phyloP scores from a whole-genome alignment of 2,113 vertebrate genomes.

The Stegostoma tigrinum region DNA sequence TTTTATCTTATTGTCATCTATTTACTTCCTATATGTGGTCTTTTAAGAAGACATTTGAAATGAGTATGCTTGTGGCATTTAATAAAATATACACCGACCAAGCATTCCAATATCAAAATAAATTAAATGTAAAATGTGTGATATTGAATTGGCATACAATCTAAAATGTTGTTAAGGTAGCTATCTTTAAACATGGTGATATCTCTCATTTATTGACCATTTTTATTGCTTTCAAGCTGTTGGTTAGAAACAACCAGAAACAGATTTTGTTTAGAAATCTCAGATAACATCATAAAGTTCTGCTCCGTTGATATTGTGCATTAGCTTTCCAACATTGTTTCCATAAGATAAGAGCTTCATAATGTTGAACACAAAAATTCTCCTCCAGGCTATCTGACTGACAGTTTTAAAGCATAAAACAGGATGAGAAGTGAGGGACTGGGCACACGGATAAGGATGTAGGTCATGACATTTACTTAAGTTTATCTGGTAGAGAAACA shows the following conservation, averaged over 20 bases:
- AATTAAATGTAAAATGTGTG: neutral
- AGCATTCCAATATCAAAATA: neutral
- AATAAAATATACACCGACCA: neutral
- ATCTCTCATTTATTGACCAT: neutral
- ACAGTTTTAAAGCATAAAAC: neutral
- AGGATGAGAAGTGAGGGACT: neutral
- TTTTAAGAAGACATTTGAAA: neutral
- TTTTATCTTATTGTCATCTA: neutral
- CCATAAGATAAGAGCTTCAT: neutral
- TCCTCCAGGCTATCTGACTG: neutral
- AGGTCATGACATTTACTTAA: neutral
- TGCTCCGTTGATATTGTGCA: neutral
- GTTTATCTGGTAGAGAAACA: neutral
- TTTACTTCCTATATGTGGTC: neutral
- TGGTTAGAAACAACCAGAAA: neutral
- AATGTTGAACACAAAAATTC: neutral
- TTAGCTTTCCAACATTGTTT: slow-evolving; percentile 5
- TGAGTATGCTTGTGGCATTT: neutral
- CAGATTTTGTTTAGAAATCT: neutral
- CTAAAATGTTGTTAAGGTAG: neutral
- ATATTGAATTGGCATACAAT: neutral
- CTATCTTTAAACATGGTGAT: neutral
- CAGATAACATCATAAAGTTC: slow-evolving; percentile 18
- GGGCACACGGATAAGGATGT: neutral
- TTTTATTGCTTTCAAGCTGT: neutral